Evolutionary conservation across 2,888 invertebrate genomes (phyloP), one percentile per base, ranked within the genome.

Genomic region (Neoaliturus tenellus): DNA sequence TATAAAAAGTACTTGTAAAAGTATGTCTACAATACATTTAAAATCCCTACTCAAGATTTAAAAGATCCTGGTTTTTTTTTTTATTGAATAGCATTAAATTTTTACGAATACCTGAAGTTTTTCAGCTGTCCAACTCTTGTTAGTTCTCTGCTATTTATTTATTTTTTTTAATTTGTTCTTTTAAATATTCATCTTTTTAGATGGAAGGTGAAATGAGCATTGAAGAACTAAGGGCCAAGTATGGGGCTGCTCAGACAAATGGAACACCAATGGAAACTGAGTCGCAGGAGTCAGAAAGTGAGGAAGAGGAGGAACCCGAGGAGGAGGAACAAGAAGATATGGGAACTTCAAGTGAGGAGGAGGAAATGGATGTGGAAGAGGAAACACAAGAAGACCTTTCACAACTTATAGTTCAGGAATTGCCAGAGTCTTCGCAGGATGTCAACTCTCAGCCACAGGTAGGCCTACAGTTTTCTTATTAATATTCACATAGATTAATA

Each of bases 131-230:
- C n/a, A n/a, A n/a, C n/a, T n/a, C n/a, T n/a, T n/a, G n/a, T n/a
- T n/a, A n/a, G n/a, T n/a, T n/a, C 35, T 35, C 35, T 6, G 10
- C 10, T 35, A 6, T 55, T 55, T 55, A 6, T 12, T 6, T 23
- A 55, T 6, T 55, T 55, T 6, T 4, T 25, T 83, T 81, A 41
- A 48, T 81, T 31, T 75, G 12, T 71, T 84, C 86, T 28, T 85
- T 44, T 44, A 44, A 14, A 14, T 3, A 14, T 14, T 4, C 2
- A 25, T 28, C 5, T 82, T 88, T 89, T 25, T 85, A 93, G 91
- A 94, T 94, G 86, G 96, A 96, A 89, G 95, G 95, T 89, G 95
- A 96, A 90, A 94, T 97, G 92, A 94, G 94, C 81, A 92, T 98
- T 81, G 97, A 96, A 88, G 96, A 97, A 89, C 92, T 98, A 80